phyloP scores from a whole-genome alignment of 1,140 invertebrate genomes.

The Zaprionus kolodkinae region DNA sequence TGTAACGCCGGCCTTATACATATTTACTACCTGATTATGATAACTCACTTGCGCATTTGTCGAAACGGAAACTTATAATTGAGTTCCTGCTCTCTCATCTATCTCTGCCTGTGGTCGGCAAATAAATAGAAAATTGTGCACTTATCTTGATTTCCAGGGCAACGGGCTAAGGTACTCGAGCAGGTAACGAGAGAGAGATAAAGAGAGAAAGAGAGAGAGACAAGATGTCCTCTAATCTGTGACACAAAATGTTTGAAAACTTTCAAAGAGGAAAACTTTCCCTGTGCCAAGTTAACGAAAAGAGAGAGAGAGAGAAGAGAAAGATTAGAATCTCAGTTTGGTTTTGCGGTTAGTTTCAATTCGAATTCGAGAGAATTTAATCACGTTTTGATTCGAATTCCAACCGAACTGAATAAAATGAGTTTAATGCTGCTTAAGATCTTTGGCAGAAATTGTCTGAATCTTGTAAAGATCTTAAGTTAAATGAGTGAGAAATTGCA shows the following conservation, averaged over 20 bases:
- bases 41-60: not conserved
- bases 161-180: not conserved
- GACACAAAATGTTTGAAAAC: not conserved
- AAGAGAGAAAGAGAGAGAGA: too few relatives aligned
- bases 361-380: slow-evolving; percentile 1
- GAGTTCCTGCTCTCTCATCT: not conserved
- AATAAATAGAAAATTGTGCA: slow-evolving; percentile 4
- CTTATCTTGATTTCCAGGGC: not conserved
- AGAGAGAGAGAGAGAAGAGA: not conserved
- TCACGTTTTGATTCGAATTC: not conserved
- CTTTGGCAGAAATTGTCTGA: not conserved
- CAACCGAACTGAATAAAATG: not conserved
- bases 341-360: not conserved
- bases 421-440: not conserved
- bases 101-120: not conserved
- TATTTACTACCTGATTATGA: slow-evolving; percentile 25
- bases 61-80: slow-evolving; percentile 6
- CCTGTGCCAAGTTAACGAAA: not conserved
- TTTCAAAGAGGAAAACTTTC: not conserved
- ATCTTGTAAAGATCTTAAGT: not conserved
- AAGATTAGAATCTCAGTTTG: not conserved
- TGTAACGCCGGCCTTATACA: not conserved
- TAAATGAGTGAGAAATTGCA: not conserved
- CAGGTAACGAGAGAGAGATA: not conserved
- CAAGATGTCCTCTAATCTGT: slow-evolving; percentile 1